Percentiles rank a stretch among this genome's conserved stretches.
Conservation (phyloP, 2,888 invertebrate genomes). For the Parnassius glacialis region DNA sequence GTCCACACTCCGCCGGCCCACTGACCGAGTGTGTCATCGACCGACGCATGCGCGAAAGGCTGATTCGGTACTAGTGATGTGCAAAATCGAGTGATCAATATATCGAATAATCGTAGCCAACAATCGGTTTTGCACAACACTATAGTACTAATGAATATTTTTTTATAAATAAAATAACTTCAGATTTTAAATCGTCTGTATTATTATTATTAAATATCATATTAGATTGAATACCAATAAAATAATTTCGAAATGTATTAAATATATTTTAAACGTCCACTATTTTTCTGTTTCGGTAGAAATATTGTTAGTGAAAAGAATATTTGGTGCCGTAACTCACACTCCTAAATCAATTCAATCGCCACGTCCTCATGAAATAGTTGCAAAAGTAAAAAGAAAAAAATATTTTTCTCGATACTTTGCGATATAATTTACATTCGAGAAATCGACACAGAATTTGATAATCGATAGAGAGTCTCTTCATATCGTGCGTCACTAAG, state of each 20-base stretch:
- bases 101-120: slow-evolving; percentile 2
- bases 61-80: slow-evolving; percentile 25
- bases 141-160: background rate
- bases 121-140: background rate
- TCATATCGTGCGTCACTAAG: slow-evolving; percentile 38
- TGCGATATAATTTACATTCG: background rate
- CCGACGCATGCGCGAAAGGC: slow-evolving; percentile 66
- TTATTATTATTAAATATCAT: too few relatives aligned
- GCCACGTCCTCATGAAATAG: too few relatives aligned
- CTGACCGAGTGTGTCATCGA: slow-evolving; percentile 77
- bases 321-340: too few relatives aligned
- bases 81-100: slow-evolving; percentile 2
- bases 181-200: too few relatives aligned
- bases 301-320: too few relatives aligned
- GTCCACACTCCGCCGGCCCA: slow-evolving; percentile 65
- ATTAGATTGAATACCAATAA: too few relatives aligned
- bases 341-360: too few relatives aligned
- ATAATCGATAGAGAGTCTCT: slow-evolving; percentile 36
- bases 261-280: too few relatives aligned
- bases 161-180: too few relatives aligned
- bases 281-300: too few relatives aligned
- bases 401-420: slow-evolving; percentile 15
- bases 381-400: background rate
- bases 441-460: slow-evolving; percentile 2
- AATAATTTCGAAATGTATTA: too few relatives aligned